Evolutionary conservation across 2,888 invertebrate species (phyloP).

Genomic region (Thymelicus lineola): DNA sequence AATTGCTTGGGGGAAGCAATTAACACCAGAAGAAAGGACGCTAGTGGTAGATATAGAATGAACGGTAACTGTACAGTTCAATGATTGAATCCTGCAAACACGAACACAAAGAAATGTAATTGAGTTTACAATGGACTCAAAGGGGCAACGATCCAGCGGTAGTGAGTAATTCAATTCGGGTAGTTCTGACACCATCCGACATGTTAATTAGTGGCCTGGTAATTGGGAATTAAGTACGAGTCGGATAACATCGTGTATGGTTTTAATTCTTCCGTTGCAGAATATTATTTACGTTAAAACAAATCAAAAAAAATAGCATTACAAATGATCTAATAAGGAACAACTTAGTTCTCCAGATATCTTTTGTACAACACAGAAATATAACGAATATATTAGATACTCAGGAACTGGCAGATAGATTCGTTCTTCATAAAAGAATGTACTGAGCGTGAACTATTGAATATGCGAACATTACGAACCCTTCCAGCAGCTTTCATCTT

Average conservation of each 20-base stretch:
- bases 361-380: too few relatives aligned
- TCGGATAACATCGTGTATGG: neutral
- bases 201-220: constrained; percentile 12
- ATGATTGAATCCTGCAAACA: neutral
- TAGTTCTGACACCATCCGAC: constrained; percentile 7
- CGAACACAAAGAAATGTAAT: neutral
- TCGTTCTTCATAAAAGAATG: neutral
- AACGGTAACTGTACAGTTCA: neutral
- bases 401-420: too few relatives aligned
- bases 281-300: neutral
- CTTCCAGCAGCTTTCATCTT: constrained; percentile 5
- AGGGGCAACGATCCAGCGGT: constrained; percentile 18
- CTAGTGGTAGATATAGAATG: neutral
- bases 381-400: too few relatives aligned
- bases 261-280: neutral
- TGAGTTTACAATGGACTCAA: constrained; percentile 1
- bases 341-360: too few relatives aligned
- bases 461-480: constrained; percentile 10
- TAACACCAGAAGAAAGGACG: too few relatives aligned
- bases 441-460: neutral
- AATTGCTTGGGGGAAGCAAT: too few relatives aligned
- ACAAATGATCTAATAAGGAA: too few relatives aligned
- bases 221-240: constrained; percentile 11
- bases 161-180: constrained; percentile 19
- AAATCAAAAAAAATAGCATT: too few relatives aligned